These are phyloP conservation scores for Zootermopsis nevadensis DNA, from an alignment of 2,888 invertebrate species.

Conservation along the genomic window DNA sequence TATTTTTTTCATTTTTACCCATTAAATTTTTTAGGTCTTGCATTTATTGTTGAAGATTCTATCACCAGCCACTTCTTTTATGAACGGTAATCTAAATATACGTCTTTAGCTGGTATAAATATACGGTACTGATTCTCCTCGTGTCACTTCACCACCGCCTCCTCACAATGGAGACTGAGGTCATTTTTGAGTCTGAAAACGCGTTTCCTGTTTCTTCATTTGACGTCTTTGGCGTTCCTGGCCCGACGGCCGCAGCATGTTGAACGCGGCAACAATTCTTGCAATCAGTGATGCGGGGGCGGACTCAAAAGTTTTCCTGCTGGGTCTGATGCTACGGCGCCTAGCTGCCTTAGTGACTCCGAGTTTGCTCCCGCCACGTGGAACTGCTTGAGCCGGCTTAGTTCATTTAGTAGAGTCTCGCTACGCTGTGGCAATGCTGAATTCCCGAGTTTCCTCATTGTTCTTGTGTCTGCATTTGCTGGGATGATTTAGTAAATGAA, in stretches of 20 bases:
- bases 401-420: too few relatives aligned
- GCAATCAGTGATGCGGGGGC: conserved; percentile 7
- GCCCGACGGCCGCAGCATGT: too few relatives aligned
- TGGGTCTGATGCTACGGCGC: background rate
- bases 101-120: background rate
- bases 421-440: too few relatives aligned
- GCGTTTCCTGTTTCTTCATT: background rate
- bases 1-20: background rate
- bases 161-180: background rate
- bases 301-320: background rate
- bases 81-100: conserved; percentile 4
- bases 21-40: background rate
- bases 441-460: too few relatives aligned
- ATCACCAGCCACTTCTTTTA: background rate
- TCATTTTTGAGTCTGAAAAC: conserved; percentile 6
- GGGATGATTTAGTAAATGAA: too few relatives aligned
- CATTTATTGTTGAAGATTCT: background rate
- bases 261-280: background rate
- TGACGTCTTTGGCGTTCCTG: too few relatives aligned
- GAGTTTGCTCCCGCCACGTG: background rate
- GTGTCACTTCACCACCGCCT: background rate
- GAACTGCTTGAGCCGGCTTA: background rate
- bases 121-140: background rate
- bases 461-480: too few relatives aligned
- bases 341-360: background rate